These are phyloP conservation scores for Phalacrocorax brasilianus DNA, from an alignment of 2,113 vertebrate genomes.

Conservation along the genomic window DNA sequence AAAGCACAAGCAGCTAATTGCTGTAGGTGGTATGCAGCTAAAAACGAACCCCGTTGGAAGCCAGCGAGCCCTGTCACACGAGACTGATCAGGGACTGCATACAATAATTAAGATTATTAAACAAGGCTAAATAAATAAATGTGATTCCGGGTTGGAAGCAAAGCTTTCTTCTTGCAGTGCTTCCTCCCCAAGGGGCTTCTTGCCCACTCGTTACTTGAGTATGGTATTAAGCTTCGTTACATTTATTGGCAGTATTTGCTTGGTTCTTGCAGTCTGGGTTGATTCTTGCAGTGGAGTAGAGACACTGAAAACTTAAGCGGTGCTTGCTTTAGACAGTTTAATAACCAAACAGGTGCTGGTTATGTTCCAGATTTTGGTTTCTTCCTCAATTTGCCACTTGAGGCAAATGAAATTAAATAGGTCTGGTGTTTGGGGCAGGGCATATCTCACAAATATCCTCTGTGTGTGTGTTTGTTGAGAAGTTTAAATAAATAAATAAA, in stretches of 20 bases:
- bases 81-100: neutral
- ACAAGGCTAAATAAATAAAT: slow-evolving; percentile 23
- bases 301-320: neutral
- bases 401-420: neutral
- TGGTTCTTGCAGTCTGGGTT: neutral
- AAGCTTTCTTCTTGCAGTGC: neutral
- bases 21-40: slow-evolving; percentile 35
- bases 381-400: neutral
- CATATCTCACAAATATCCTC: neutral
- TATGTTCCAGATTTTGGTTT: neutral
- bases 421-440: neutral
- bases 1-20: slow-evolving; percentile 66
- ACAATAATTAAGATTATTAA: slow-evolving; percentile 42
- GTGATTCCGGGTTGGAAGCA: neutral
- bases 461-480: neutral
- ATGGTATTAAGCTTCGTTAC: neutral
- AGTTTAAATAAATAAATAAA: neutral
- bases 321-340: neutral
- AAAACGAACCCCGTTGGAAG: neutral
- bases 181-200: neutral
- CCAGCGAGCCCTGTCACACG: neutral
- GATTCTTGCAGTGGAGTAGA: neutral
- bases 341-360: neutral
- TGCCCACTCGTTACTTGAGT: neutral
- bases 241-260: neutral